Evolutionary conservation across 1,140 invertebrate species (phyloP).

Genomic region (Heliothis virescens): DNA sequence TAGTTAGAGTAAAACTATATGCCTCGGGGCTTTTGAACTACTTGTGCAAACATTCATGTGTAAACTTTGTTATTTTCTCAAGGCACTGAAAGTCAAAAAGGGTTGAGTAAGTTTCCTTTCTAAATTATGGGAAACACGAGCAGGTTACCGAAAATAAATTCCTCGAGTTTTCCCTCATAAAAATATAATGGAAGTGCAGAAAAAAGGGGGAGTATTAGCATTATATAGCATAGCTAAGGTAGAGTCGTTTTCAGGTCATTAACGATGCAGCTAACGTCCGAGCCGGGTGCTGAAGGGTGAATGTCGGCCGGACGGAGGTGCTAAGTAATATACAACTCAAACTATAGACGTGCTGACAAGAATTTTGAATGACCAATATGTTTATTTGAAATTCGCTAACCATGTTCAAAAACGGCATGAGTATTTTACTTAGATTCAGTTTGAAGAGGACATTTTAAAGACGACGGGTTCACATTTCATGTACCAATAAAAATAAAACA

Average conservation of each 20-base stretch:
- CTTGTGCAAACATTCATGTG: conserved; percentile 9
- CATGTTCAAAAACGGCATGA: too few species aligned
- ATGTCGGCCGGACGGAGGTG: background rate
- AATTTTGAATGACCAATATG: too few species aligned
- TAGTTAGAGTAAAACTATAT: background rate
- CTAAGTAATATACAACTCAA: background rate
- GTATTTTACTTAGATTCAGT: too few species aligned
- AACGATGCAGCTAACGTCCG: background rate
- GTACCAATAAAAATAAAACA: too few species aligned
- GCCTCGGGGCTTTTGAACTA: background rate
- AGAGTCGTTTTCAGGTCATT: background rate
- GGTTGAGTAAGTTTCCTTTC: background rate
- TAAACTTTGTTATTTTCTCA: background rate
- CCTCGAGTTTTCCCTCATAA: too few species aligned
- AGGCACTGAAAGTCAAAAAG: background rate
- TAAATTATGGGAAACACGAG: too few species aligned
- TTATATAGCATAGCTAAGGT: background rate
- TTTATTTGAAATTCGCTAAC: too few species aligned
- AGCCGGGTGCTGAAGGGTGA: background rate
- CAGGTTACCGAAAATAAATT: too few species aligned
- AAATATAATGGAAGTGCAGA: background rate
- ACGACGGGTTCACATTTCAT: too few species aligned
- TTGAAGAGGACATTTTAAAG: too few species aligned
- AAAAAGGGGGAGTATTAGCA: background rate
- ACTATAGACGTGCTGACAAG: too few species aligned